Conservation (phyloP, 2,113 vertebrate species). For the Nyctereutes procyonoides region DNA sequence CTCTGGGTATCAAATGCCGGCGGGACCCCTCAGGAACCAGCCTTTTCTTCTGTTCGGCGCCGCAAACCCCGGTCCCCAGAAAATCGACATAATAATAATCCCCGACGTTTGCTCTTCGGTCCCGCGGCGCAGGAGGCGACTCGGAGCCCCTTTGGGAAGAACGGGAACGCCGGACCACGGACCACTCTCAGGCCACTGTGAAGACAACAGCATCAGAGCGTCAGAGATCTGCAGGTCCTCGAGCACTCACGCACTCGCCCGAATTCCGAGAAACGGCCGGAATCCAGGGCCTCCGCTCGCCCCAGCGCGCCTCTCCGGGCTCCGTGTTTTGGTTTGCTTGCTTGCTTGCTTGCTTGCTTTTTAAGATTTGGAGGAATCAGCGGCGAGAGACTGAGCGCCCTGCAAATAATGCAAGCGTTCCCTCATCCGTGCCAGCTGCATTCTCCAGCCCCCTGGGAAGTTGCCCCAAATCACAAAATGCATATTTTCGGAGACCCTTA, state of each 20-base stretch:
- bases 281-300: background rate
- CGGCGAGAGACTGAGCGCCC: background rate
- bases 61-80: conserved; percentile 72
- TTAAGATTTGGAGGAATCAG: background rate
- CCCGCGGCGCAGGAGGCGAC: background rate
- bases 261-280: background rate
- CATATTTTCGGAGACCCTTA: background rate
- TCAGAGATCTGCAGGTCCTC: conserved; percentile 63
- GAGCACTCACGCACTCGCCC: background rate
- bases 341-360: background rate
- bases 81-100: conserved; percentile 80
- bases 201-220: conserved; percentile 81
- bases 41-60: conserved; percentile 73
- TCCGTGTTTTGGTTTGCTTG: background rate
- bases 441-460: conserved; percentile 12
- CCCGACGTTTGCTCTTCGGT: conserved; percentile 60
- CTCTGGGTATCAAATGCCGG: conserved; percentile 43
- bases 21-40: conserved; percentile 64
- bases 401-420: background rate
- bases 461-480: background rate
- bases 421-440: background rate
- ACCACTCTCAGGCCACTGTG: conserved; percentile 77
- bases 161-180: background rate
- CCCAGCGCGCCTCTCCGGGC: background rate
- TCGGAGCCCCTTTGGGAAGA: background rate